These are phyloP conservation scores for Muntiacus muntjak DNA, from an alignment of 2,113 vertebrate genomes.

Conservation along the genomic window DNA sequence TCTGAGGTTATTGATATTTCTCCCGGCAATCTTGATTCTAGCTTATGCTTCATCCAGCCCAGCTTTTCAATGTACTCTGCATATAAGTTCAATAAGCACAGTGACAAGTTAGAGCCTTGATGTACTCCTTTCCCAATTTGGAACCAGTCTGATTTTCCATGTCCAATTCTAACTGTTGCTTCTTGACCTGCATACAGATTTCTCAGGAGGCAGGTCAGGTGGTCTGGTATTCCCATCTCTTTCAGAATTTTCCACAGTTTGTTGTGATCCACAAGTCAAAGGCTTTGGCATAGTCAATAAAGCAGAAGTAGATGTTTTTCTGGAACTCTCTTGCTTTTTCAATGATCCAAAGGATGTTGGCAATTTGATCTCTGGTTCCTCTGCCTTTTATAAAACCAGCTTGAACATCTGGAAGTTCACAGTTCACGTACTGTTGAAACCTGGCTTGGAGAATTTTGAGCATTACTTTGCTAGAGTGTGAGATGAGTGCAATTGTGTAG, in stretches of 20 bases:
- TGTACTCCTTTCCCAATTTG: not conserved
- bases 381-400: not conserved
- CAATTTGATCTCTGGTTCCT: not conserved
- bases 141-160: not conserved
- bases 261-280: not conserved
- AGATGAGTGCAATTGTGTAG: rapidly evolving
- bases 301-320: not conserved
- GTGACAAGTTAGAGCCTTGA: not conserved
- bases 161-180: not conserved
- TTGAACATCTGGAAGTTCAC: not conserved
- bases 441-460: not conserved
- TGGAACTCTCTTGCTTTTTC: not conserved
- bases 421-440: not conserved
- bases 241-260: not conserved
- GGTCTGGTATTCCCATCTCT: not conserved
- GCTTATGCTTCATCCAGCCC: not conserved
- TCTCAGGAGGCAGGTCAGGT: not conserved
- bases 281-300: not conserved
- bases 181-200: not conserved
- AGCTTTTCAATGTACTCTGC: not conserved
- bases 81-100: not conserved
- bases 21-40: not conserved
- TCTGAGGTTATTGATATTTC: not conserved
- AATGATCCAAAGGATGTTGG: not conserved
- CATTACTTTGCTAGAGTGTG: not conserved